phyloP scores from a whole-genome alignment of 1,140 invertebrate species.

The Cecropterus lyciades region DNA sequence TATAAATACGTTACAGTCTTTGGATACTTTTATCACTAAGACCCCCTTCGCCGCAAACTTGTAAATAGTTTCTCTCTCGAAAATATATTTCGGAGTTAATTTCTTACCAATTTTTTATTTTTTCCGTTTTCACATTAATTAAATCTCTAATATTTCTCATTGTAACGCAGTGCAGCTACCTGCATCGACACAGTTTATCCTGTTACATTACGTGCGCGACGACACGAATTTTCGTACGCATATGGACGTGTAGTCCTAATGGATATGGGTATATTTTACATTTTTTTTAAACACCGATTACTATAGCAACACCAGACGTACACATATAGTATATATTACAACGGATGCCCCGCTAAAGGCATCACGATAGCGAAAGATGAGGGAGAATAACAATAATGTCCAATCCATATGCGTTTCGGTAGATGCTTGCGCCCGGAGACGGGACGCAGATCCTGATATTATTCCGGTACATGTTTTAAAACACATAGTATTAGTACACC shows the following conservation, averaged over 20 bases:
- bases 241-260: constrained; percentile 47
- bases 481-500: constrained; percentile 32
- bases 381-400: constrained; percentile 30
- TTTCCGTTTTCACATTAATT: constrained; percentile 39
- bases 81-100: constrained; percentile 79
- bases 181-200: constrained; percentile 44
- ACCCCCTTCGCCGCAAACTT: constrained; percentile 72
- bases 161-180: constrained; percentile 51
- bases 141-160: constrained; percentile 47
- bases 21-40: constrained; percentile 81
- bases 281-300: constrained; percentile 26
- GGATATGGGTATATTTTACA: constrained; percentile 31
- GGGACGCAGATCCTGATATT: constrained; percentile 35
- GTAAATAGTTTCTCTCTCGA: constrained; percentile 80
- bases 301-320: constrained; percentile 35
- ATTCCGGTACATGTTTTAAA: constrained; percentile 9
- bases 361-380: constrained; percentile 3
- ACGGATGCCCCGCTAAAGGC: constrained; percentile 4
- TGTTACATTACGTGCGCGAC: constrained; percentile 42
- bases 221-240: constrained; percentile 50
- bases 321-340: constrained; percentile 30
- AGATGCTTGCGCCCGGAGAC: constrained; percentile 12
- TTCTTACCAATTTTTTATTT: constrained; percentile 54
- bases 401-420: constrained; percentile 47
- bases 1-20: constrained; percentile 82